These are phyloP conservation scores for Apis dorsata DNA, from an alignment of 1,140 invertebrate genomes.

Conservation along the genomic window DNA sequence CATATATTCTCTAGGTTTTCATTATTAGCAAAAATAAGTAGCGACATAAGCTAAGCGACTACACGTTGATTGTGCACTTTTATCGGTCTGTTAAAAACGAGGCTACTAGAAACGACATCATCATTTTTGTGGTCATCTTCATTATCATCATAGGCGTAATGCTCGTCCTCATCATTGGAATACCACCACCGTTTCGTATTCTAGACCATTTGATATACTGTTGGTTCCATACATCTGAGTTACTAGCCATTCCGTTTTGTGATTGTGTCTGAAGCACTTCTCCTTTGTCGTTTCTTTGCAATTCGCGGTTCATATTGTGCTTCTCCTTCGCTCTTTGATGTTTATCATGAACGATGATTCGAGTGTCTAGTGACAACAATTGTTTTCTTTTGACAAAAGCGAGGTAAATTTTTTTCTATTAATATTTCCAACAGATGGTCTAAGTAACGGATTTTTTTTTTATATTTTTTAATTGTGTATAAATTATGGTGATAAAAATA, in stretches of 20 bases:
- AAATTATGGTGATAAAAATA: not conserved
- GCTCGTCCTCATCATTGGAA: conserved; percentile 19
- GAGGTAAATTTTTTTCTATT: conserved; percentile 48
- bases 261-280: conserved; percentile 59
- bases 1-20: not conserved
- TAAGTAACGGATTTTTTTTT: not conserved
- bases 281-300: conserved; percentile 14
- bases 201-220: conserved; percentile 42
- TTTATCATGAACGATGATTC: conserved; percentile 38
- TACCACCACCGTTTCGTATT: conserved; percentile 52
- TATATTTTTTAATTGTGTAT: not conserved
- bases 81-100: conserved; percentile 57
- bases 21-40: conserved; percentile 37
- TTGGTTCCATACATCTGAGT: conserved; percentile 44
- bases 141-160: conserved; percentile 33
- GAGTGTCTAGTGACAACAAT: conserved; percentile 23
- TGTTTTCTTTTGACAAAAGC: conserved; percentile 24
- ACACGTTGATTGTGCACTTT: conserved; percentile 15
- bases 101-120: conserved; percentile 67
- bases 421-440: not conserved
- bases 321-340: not conserved
- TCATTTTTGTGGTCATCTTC: conserved; percentile 42
- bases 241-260: conserved; percentile 58
- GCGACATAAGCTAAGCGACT: conserved; percentile 13
- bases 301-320: not conserved